Evolutionary conservation across 1,140 invertebrate species (phyloP).

Genomic region (Thaumetopoea pityocampa): DNA sequence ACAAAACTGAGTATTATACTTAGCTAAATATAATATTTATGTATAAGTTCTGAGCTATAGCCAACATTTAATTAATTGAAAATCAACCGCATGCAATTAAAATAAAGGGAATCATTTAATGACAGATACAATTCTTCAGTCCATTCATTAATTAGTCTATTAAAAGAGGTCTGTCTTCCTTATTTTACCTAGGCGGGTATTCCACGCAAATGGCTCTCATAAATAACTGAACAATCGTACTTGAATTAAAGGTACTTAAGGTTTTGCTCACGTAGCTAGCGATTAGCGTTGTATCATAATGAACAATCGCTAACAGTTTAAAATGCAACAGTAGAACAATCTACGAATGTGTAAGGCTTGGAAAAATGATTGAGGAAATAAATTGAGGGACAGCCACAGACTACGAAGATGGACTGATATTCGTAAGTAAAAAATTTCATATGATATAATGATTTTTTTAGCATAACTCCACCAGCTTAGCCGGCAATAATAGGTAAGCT

Average conservation of each 20-base stretch:
- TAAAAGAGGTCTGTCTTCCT: constrained; percentile 41
- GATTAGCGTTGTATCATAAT: constrained; percentile 2
- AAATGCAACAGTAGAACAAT: too few species aligned
- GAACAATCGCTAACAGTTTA: too few species aligned
- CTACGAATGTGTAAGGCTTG: too few species aligned
- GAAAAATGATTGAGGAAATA: too few species aligned
- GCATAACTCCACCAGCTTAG: too few species aligned
- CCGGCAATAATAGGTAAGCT: too few species aligned
- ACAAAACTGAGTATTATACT: too few species aligned
- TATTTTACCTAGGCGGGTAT: constrained; percentile 38
- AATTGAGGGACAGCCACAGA: too few species aligned
- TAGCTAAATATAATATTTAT: too few species aligned
- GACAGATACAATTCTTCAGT: constrained; percentile 35
- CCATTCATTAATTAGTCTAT: constrained; percentile 56
- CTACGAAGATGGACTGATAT: too few species aligned
- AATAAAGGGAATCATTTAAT: constrained; percentile 42
- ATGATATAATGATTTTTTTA: too few species aligned
- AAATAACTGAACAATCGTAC: constrained; percentile 41
- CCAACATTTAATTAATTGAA: constrained; percentile 9
- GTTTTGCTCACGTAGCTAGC: background rate
- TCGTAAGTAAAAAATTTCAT: too few species aligned
- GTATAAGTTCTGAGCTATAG: constrained; percentile 14
- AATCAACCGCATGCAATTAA: constrained; percentile 29
- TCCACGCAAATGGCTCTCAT: constrained; percentile 35
- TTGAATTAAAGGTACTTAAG: constrained; percentile 23